Conservation (phyloP, 2,888 invertebrate genomes). For the Callyntrura sp. region DNA sequence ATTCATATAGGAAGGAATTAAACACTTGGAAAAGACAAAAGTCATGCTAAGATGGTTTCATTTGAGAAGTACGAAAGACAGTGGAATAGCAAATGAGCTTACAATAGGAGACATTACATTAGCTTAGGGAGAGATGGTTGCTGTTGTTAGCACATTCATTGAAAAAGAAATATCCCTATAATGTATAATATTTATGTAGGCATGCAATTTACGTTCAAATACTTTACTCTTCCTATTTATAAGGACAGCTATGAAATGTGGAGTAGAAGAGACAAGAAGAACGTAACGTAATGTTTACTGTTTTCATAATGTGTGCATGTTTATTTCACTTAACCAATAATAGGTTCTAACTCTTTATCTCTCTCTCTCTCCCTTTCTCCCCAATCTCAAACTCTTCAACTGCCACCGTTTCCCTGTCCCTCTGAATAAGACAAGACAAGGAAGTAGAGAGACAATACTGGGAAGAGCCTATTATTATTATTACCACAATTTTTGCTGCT, state of each 20-base stretch:
- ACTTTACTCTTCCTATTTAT: too few relatives aligned
- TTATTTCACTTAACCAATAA: constrained; percentile 52
- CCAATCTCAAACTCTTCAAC: constrained; percentile 52
- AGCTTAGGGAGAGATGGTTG: background rate
- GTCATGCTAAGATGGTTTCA: constrained; percentile 68
- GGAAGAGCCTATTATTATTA: constrained; percentile 54
- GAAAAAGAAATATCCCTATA: background rate
- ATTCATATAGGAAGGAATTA: constrained; percentile 69
- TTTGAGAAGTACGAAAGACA: constrained; percentile 31
- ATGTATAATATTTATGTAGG: background rate
- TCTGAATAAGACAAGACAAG: constrained; percentile 45
- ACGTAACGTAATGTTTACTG: constrained; percentile 35
- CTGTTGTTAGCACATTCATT: constrained; percentile 42
- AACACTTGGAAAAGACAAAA: constrained; percentile 69
- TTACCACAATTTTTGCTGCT: constrained; percentile 18
- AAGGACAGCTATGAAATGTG: background rate
- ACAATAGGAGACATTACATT: background rate
- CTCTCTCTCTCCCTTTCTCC: constrained; percentile 8
- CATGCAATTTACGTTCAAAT: background rate
- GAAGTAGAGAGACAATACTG: constrained; percentile 50
- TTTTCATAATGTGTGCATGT: constrained; percentile 42
- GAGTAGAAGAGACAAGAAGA: background rate
- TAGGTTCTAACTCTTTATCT: constrained; percentile 31
- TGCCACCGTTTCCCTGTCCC: constrained; percentile 38
- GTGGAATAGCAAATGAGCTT: constrained; percentile 25